These are phyloP conservation scores for Lepus timidus DNA, from an alignment of 2,113 vertebrate genomes.

Conservation along the genomic window DNA sequence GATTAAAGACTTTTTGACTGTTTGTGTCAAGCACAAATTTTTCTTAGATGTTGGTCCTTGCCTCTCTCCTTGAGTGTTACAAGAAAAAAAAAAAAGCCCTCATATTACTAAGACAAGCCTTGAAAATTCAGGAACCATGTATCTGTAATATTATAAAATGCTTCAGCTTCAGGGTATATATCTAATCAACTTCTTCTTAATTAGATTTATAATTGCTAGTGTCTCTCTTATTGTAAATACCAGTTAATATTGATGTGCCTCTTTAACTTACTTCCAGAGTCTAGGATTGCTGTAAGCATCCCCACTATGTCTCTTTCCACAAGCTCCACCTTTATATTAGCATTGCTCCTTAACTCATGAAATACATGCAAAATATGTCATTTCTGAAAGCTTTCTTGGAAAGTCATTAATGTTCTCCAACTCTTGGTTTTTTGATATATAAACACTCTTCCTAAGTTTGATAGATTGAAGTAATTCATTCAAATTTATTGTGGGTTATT, in stretches of 20 bases:
- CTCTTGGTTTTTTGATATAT: background rate
- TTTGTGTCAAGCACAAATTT: background rate
- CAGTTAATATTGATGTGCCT: slow-evolving; percentile 70
- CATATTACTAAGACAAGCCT: background rate
- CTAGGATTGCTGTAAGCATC: slow-evolving; percentile 43
- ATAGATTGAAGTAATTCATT: background rate
- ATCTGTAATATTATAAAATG: slow-evolving; percentile 22
- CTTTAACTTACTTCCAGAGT: slow-evolving; percentile 75
- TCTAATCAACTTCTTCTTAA: slow-evolving; percentile 75
- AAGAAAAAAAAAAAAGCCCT: background rate
- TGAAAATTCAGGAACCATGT: slow-evolving; percentile 57
- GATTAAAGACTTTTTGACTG: background rate
- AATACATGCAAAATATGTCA: background rate
- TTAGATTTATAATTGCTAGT: slow-evolving; percentile 83
- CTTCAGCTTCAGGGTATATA: slow-evolving; percentile 67
- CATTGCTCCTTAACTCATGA: slow-evolving; percentile 36
- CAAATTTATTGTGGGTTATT: background rate
- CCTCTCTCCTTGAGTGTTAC: background rate
- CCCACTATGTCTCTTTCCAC: background rate
- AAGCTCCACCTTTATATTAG: slow-evolving; percentile 11
- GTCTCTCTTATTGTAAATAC: slow-evolving; percentile 80
- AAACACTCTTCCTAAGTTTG: background rate
- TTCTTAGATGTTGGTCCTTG: slow-evolving; percentile 27
- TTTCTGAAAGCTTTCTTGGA: background rate
- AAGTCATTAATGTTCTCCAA: background rate